Percentiles rank a stretch among this genome's conserved stretches.
Conservation (phyloP, 1,140 invertebrate species). For the Pseudoatta argentina region DNA sequence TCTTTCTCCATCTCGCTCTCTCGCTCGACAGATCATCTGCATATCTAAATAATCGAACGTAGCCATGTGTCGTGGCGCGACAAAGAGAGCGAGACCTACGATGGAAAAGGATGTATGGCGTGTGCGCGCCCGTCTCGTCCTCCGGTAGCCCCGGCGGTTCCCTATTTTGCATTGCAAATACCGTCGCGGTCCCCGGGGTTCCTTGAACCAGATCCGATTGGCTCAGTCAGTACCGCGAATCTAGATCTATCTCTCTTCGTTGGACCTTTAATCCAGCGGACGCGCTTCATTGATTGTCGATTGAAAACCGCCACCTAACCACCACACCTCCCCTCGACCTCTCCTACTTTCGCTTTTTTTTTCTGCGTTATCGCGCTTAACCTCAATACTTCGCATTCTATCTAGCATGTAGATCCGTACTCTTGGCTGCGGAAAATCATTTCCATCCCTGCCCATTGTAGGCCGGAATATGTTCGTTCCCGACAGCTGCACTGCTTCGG, state of each 20-base stretch:
- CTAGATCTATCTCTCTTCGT: constrained; percentile 85
- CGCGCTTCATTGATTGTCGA: constrained; percentile 85
- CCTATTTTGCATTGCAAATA: constrained; percentile 86
- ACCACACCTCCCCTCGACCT: background rate
- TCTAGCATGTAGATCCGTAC: constrained; percentile 11
- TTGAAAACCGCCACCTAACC: constrained; percentile 79
- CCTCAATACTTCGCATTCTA: constrained; percentile 21
- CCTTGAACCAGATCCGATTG: constrained; percentile 87
- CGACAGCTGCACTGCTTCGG: constrained; percentile 70
- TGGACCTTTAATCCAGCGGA: constrained; percentile 83
- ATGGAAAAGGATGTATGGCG: constrained; percentile 81
- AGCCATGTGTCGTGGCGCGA: constrained; percentile 81
- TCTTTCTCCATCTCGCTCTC: constrained; percentile 2
- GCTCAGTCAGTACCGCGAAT: constrained; percentile 84
- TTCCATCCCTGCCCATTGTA: constrained; percentile 60
- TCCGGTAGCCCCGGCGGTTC: constrained; percentile 79
- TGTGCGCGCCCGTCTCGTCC: constrained; percentile 79
- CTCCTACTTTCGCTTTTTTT: background rate
- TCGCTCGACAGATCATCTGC: constrained; percentile 79
- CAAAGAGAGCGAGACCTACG: constrained; percentile 68
- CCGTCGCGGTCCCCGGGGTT: constrained; percentile 80
- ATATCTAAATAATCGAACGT: constrained; percentile 86
- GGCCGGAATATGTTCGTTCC: constrained; percentile 45
- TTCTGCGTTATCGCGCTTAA: constrained; percentile 23
- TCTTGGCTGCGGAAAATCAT: constrained; percentile 64